These are phyloP conservation scores for Notodonta ziczac DNA, from an alignment of 2,888 invertebrate genomes.

Conservation along the genomic window DNA sequence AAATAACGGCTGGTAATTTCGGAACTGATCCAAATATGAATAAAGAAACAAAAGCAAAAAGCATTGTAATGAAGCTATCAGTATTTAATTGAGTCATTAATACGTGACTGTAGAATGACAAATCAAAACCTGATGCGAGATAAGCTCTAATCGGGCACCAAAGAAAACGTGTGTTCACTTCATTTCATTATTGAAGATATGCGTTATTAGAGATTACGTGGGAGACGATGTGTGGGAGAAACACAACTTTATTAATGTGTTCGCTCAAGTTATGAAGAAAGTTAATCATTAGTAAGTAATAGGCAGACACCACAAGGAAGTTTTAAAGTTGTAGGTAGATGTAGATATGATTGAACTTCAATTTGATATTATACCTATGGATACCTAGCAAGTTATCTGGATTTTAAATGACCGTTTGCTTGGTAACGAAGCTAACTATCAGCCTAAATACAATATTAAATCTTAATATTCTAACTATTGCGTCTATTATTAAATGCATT, in stretches of 20 bases:
- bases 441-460: neutral
- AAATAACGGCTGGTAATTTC: too few relatives aligned
- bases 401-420: too few relatives aligned
- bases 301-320: neutral
- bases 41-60: neutral
- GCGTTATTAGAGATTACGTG: neutral
- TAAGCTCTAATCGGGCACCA: neutral
- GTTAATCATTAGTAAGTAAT: neutral
- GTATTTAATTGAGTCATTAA: too few relatives aligned
- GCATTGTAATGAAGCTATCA: neutral
- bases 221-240: neutral
- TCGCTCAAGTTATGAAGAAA: neutral
- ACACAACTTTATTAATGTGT: neutral
- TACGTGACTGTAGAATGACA: too few relatives aligned
- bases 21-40: neutral
- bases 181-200: neutral
- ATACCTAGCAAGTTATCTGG: too few relatives aligned
- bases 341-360: neutral
- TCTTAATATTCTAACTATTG: neutral
- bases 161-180: neutral
- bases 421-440: neutral
- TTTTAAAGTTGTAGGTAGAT: neutral
- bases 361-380: too few relatives aligned
- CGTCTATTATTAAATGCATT: neutral
- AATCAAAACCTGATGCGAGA: neutral